Conservation (phyloP, 1,140 invertebrate species). For the Nasonia vitripennis region DNA sequence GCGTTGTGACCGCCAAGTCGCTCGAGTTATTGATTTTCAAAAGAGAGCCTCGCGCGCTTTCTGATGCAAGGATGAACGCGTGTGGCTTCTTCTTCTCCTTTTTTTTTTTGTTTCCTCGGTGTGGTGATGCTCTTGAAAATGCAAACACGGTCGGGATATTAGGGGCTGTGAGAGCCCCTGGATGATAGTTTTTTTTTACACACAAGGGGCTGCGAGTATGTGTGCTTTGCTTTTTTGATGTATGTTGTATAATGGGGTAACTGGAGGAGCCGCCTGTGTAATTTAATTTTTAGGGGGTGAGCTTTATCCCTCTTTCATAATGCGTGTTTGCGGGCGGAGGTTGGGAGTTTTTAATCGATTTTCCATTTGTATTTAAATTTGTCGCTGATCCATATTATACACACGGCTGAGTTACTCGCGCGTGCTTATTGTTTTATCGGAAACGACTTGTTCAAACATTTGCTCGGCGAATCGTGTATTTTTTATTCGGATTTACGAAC, state of each 20-base stretch:
- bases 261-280: neutral
- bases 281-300: neutral
- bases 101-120: conserved; percentile 40
- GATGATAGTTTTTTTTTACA: neutral
- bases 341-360: neutral
- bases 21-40: conserved; percentile 57
- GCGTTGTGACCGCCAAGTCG: neutral
- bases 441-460: neutral
- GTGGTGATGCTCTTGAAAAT: conserved; percentile 53
- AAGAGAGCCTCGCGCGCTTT: conserved; percentile 12
- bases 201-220: too few species aligned
- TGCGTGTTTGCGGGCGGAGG: too few species aligned
- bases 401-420: neutral
- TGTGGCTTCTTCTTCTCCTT: neutral
- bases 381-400: too few species aligned
- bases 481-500: neutral
- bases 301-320: neutral
- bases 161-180: neutral
- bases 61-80: neutral
- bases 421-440: neutral
- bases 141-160: conserved; percentile 53
- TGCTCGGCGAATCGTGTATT: neutral
- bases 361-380: neutral
- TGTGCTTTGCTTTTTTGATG: neutral
- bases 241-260: neutral